Percentiles rank a stretch among this genome's conserved stretches.
These are phyloP conservation scores for Keiferia lycopersicella DNA, from an alignment of 2,888 invertebrate genomes.

Conservation along the genomic window DNA sequence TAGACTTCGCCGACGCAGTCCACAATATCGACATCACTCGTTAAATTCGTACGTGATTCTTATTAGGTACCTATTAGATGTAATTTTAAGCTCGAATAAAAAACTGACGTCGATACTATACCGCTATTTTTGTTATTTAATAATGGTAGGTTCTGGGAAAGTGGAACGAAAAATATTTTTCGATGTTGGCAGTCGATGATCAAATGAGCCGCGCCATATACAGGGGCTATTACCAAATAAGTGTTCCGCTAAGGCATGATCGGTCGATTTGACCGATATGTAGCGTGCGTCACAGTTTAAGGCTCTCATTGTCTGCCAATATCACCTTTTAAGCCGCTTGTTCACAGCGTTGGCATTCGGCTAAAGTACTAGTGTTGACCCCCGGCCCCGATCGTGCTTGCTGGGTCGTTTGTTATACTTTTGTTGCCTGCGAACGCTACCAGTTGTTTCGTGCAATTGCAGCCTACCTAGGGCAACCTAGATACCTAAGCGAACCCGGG, in stretches of 20 bases:
- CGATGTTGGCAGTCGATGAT: conserved; percentile 19
- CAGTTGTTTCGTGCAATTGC: conserved; percentile 62
- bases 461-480: conserved; percentile 45
- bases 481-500: conserved; percentile 46
- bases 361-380: conserved; percentile 52
- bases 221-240: conserved; percentile 22
- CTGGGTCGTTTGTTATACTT: conserved; percentile 62
- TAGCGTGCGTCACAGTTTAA: conserved; percentile 23
- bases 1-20: conserved; percentile 13
- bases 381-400: conserved; percentile 56
- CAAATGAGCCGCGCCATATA: conserved; percentile 19
- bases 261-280: conserved; percentile 26
- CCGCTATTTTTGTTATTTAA: conserved; percentile 5
- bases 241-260: conserved; percentile 24
- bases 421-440: conserved; percentile 64
- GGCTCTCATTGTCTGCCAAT: conserved; percentile 26
- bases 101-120: not conserved
- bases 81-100: conserved; percentile 4
- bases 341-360: conserved; percentile 28
- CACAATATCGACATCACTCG: conserved; percentile 7
- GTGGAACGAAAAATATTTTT: conserved; percentile 17
- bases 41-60: conserved; percentile 14
- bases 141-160: conserved; percentile 1
- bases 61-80: not conserved
- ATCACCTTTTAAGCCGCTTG: conserved; percentile 28